Percentiles rank a stretch among this genome's conserved stretches.
These are phyloP conservation scores for Lates japonicus DNA, from an alignment of 2,797 vertebrate genomes.

Conservation along the genomic window DNA sequence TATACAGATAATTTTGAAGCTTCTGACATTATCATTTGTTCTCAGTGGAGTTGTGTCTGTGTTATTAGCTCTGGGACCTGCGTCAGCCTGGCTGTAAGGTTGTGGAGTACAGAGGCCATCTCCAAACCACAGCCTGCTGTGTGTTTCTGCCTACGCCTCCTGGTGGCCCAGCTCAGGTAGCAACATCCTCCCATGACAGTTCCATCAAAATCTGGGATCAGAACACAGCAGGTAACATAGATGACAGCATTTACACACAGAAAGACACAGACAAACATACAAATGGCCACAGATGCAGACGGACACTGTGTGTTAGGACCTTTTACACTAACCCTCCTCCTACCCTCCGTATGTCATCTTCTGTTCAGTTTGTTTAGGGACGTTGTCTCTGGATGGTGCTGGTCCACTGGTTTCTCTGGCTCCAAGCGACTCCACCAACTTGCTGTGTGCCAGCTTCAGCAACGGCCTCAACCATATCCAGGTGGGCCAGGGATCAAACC, in stretches of 20 bases:
- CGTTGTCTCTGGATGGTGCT: slow-evolving; percentile 86
- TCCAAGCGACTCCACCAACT: slow-evolving; percentile 77
- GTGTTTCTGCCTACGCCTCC: slow-evolving; percentile 88
- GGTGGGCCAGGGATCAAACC: slow-evolving; percentile 59
- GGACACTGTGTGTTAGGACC: background rate
- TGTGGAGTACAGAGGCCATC: slow-evolving; percentile 92
- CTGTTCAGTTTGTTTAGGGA: slow-evolving; percentile 88
- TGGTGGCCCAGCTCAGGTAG: slow-evolving; percentile 81
- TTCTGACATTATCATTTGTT: slow-evolving; percentile 12
- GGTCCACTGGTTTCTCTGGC: slow-evolving; percentile 90
- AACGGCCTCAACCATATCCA: slow-evolving; percentile 84
- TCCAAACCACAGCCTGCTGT: slow-evolving; percentile 91
- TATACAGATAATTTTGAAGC: slow-evolving; percentile 9
- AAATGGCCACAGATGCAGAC: background rate
- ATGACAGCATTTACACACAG: background rate
- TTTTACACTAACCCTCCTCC: background rate
- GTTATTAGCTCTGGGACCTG: slow-evolving; percentile 94
- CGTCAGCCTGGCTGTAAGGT: slow-evolving; percentile 90
- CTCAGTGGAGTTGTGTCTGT: slow-evolving; percentile 46
- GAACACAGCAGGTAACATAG: slow-evolving; percentile 90
- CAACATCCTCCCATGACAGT: slow-evolving; percentile 92
- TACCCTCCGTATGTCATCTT: background rate
- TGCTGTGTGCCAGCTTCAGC: slow-evolving; percentile 91
- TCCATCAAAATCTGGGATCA: slow-evolving; percentile 94
- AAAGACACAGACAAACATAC: background rate